These are phyloP conservation scores for Pandemis cinnamomeana DNA, from an alignment of 2,888 invertebrate species.

Conservation along the genomic window DNA sequence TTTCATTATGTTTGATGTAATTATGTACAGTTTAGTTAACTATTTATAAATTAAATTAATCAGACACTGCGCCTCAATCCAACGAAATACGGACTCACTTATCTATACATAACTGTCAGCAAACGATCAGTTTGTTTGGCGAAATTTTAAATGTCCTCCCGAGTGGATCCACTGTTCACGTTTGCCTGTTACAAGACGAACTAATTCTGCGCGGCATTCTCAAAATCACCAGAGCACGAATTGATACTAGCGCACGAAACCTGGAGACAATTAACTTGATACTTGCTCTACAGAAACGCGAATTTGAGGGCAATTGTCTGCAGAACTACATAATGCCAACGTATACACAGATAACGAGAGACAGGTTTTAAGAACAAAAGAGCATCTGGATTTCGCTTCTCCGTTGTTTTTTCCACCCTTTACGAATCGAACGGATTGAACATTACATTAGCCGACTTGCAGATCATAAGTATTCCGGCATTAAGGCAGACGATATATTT, in stretches of 20 bases:
- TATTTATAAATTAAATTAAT: too few relatives aligned
- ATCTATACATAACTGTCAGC: too few relatives aligned
- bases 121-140: too few relatives aligned
- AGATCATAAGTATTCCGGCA: too few relatives aligned
- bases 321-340: not conserved
- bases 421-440: too few relatives aligned
- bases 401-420: too few relatives aligned
- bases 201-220: conserved; percentile 47
- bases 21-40: too few relatives aligned
- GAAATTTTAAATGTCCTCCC: not conserved
- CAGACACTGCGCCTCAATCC: too few relatives aligned
- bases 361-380: not conserved
- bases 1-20: too few relatives aligned
- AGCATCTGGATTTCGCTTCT: not conserved
- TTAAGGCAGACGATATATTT: too few relatives aligned
- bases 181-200: conserved; percentile 46
- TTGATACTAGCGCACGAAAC: conserved; percentile 46
- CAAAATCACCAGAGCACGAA: conserved; percentile 50
- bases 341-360: not conserved
- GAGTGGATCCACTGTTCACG: conserved; percentile 27
- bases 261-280: conserved; percentile 39
- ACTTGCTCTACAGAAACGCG: conserved; percentile 15
- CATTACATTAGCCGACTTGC: too few relatives aligned
- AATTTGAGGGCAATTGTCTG: not conserved
- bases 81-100: too few relatives aligned